Evolutionary conservation across 2,888 invertebrate species (phyloP), one percentile per base, ranked within the genome.

Genomic region (Actias luna): DNA sequence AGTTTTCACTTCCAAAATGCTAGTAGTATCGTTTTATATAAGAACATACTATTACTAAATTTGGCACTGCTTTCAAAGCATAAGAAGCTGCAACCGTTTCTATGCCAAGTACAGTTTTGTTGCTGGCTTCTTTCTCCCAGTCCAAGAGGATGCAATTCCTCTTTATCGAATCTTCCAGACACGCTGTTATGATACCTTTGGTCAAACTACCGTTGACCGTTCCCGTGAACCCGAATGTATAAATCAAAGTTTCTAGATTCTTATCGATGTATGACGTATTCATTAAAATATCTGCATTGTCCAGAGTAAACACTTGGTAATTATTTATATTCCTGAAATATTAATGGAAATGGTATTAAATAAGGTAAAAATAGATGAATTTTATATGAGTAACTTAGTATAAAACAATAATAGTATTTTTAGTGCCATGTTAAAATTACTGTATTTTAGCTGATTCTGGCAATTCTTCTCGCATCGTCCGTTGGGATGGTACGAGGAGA

Each of bases 91-190:
- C 29, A 10, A 18, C 14, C 16, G 22, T 2, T 12, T 63, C 52
- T 14, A 61, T 31, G 16, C 42, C 65, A 42, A 50, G 39, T 27
- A 12, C 35, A 1, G 27, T 25, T 2, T 65, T 58, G 16, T 63
- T 63, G 18, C 60, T 61, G 4, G 71, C 68, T 64, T 71, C 71
- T 8, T 46, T 58, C 42, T 46, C 59, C 73, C 73, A 73, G 46
- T 73, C 59, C 0, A 71, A 7, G 1, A 69, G 39, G 5, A 69
- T 25, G 0, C 66, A 63, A 36, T 72, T 72, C 57, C 58, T 61
- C 12, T 36, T 12, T 2, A 18, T 60, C 25, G 10, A 25, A 39
- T 59, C n/a, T 1, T 12, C 18, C 10, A 66, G 31, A 14, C 64
- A 35, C 4, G 61, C 58, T 0, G 46, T 33, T 1, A 70, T 35